Base-by-base conservation (phyloP, 2,113 vertebrate species). In the Ctenomys sociabilis region DNA sequence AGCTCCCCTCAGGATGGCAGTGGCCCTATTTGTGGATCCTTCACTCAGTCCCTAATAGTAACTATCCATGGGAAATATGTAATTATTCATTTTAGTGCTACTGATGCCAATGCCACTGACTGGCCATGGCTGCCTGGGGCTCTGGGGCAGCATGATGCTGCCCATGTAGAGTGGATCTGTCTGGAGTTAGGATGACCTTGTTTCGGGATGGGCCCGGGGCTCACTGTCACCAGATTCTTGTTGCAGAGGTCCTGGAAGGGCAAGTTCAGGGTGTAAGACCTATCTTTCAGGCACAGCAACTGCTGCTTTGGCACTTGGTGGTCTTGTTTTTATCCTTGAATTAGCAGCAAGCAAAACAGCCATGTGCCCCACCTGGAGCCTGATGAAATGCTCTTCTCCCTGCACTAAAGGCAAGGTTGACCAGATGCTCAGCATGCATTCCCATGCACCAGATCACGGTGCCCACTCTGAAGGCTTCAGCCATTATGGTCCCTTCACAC, bases 31-130 rank as follows among this genome's bases (percentile, higher is more conserved):
- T 95, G 95, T 70, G 78, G 84, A n/a, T 89, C 90, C 90, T 88
- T 66, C 92, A 95, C 90, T n/a, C 94, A 40, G 88, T 90, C 88
- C 90, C 95, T 73, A 26, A 94, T 93, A 89, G 97, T 93, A 95
- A 95, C 87, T 89, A 66, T 0, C 7, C 96, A 92, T 90, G 93
- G 97, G 93, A 98, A 96, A 96, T 70, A 0, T 3, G 5, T 92
- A 95, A 98, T 98, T 97, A 97, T 95, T 97, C 89, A 95, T 97
- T 97, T 96, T 57, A 85, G 94, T 90, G 91, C 68, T 96, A 66
- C 0, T 19, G 88, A 96, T 49, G 90, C 85, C 57, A 78, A 43
- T 54, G 26, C 3, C 4, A 0, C 88, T n/a, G 88, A 87, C 19
- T n/a, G 94, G 95, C 95, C 68, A 0, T 19, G 6, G 82, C 78